Base-by-base conservation (phyloP, 2,797 vertebrate genomes). In the Clarias fuscus region DNA sequence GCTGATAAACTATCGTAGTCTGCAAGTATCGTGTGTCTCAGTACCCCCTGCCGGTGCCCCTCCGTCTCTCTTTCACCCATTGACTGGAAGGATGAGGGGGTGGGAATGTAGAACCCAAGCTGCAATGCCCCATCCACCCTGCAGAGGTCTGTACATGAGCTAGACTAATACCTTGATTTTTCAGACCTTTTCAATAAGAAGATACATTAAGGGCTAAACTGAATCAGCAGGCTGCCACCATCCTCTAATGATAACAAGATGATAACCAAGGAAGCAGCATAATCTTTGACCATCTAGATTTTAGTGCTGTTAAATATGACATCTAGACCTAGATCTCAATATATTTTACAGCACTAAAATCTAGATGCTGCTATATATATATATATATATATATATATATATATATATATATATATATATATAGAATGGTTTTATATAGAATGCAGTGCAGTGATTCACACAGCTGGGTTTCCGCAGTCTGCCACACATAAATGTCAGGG, bases 21-120 rank as follows among this genome's bases (percentile, higher is more conserved):
- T 53, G 48, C 14, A 53, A 53, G 70, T 84, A 80, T 79, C 27
- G 91, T 85, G 86, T 7, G 83, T 87, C 90, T 91, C 81, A 94
- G 93, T 93, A 92, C 94, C 93, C 94, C 94, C 91, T 95, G 87
- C 59, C 0, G 91, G 93, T 89, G 78, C 95, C 94, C 94, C 91
- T 76, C 75, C 79, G 56, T 91, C 93, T 93, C 92, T 89, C 90
- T 92, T 92, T 81, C 83, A 58, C 93, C 92, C 93, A 94, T 91
- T 91, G 92, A 91, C 91, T 83, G 73, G 85, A 86, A 89, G 88
- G 86, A 91, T 88, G 88, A 61, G 73, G 88, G 77, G 86, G 85
- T 87, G 90, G 89, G 84, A 89, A 84, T 70, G 76, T 81, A 84
- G 64, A 70, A 59, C 65, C 64, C 70, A 40, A 80, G 64, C 56